Evolutionary conservation across 2,113 vertebrate genomes (phyloP).

Genomic region (Cyprinodon tularosa): DNA sequence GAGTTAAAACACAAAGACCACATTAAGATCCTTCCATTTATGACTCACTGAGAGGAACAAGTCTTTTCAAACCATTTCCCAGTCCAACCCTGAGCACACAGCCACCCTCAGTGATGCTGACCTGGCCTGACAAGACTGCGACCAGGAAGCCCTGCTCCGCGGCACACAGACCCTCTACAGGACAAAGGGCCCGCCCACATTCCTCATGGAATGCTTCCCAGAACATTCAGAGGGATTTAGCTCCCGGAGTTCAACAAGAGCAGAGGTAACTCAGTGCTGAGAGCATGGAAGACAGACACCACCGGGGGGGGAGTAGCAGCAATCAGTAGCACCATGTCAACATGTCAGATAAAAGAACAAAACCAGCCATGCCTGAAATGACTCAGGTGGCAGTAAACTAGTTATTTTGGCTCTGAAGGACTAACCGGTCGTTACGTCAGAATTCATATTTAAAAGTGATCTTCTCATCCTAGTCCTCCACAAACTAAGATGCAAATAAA

Average conservation of each 20-base stretch:
- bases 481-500: no score
- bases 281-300: not conserved
- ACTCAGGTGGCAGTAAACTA: no score
- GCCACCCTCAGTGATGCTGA: not conserved
- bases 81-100: not conserved
- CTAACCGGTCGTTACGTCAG: no score
- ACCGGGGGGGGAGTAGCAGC: no score
- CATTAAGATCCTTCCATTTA: not conserved
- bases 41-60: not conserved
- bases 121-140: not conserved
- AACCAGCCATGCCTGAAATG: no score
- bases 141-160: not conserved
- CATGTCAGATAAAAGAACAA: no score
- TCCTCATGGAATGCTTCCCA: conserved; percentile 10
- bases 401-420: no score
- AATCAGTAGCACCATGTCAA: no score
- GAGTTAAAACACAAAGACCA: not conserved
- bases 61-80: not conserved
- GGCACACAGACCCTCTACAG: conserved; percentile 6
- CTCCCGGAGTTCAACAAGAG: not conserved
- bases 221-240: conserved; percentile 35
- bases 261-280: not conserved
- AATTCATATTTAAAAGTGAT: no score
- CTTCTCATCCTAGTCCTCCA: no score
- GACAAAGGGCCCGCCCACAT: not conserved